Conservation (phyloP, 2,888 invertebrate genomes). For the Acanthosepion lycidas region DNA sequence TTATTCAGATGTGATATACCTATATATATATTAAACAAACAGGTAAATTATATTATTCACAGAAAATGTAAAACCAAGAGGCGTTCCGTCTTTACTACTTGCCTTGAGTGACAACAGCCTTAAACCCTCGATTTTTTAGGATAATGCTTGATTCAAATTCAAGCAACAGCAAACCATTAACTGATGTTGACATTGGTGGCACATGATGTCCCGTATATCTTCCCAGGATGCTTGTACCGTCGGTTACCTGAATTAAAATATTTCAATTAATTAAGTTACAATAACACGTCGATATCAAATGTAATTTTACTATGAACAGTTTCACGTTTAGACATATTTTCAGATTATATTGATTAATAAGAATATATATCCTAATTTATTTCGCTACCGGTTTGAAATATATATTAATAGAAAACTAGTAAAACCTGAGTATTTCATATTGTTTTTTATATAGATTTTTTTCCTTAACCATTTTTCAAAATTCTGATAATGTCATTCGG, state of each 20-base stretch:
- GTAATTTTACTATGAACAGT: too few species aligned
- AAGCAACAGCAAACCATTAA: background rate
- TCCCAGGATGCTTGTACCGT: background rate
- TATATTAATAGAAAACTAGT: too few species aligned
- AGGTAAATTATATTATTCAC: background rate
- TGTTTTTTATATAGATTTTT: too few species aligned
- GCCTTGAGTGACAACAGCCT: background rate
- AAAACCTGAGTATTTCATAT: too few species aligned
- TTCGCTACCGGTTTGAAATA: too few species aligned
- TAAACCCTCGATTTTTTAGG: background rate
- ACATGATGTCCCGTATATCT: background rate
- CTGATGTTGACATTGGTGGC: slow-evolving; percentile 8
- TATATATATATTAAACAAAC: background rate
- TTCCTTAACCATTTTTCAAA: too few species aligned
- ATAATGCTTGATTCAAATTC: background rate
- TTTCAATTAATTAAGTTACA: background rate
- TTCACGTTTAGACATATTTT: too few species aligned
- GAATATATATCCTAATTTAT: too few species aligned
- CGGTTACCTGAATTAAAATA: background rate
- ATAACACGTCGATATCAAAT: background rate
- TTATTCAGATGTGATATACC: background rate
- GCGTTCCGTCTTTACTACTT: background rate
- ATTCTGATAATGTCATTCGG: too few species aligned
- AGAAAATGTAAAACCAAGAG: background rate
- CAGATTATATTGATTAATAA: too few species aligned